These are phyloP conservation scores for Cephalopterus ornatus DNA, from an alignment of 2,113 vertebrate genomes.

Conservation along the genomic window DNA sequence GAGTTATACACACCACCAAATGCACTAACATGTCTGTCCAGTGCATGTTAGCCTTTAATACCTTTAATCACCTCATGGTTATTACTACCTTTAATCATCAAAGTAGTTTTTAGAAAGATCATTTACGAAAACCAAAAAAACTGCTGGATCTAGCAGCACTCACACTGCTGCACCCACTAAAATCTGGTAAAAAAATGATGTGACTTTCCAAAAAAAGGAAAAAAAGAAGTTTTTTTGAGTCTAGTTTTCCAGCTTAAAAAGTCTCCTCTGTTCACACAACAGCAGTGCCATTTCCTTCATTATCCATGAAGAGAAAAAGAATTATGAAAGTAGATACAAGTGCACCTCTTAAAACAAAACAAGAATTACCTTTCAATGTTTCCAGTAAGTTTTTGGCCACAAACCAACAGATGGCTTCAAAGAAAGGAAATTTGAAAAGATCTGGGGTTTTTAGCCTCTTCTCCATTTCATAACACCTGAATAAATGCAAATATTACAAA, in stretches of 20 bases:
- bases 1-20: neutral
- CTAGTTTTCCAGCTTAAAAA: neutral
- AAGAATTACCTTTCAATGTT: slow-evolving; percentile 88
- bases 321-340: neutral
- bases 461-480: slow-evolving; percentile 99
- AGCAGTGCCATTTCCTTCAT: neutral
- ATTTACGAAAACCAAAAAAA: neutral
- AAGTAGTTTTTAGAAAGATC: neutral
- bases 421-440: slow-evolving; percentile 99
- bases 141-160: neutral
- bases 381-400: slow-evolving; percentile 97
- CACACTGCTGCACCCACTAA: neutral
- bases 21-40: neutral
- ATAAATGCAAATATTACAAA: slow-evolving; percentile 45
- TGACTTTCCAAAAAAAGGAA: neutral
- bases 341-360: neutral
- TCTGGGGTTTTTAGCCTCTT: slow-evolving; percentile 97
- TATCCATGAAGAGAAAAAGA: neutral
- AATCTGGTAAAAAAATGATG: neutral
- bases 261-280: neutral
- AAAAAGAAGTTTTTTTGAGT: neutral
- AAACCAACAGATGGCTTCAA: slow-evolving; percentile 99
- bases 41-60: neutral
- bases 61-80: neutral
- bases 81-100: neutral